Evolutionary conservation across 2,888 invertebrate species (phyloP).

Genomic region (Conistra vaccinii): DNA sequence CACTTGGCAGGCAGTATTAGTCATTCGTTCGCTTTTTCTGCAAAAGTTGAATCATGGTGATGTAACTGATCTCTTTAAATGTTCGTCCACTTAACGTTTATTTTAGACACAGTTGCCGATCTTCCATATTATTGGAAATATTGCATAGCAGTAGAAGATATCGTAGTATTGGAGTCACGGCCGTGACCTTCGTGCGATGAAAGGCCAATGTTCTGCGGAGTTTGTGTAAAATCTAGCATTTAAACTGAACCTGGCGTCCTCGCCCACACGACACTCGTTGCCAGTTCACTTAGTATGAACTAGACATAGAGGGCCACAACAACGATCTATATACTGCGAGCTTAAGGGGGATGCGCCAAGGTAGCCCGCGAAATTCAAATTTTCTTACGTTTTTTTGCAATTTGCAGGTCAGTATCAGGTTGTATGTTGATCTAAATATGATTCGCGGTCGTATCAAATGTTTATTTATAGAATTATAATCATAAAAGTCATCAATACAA

Average conservation of each 20-base stretch:
- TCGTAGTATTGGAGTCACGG: constrained; percentile 68
- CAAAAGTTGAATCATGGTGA: constrained; percentile 45
- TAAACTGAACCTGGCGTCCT: constrained; percentile 74
- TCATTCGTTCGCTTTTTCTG: constrained; percentile 45
- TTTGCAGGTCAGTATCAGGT: no score
- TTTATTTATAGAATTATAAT: no score
- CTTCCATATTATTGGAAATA: constrained; percentile 24
- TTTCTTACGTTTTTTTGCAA: no score
- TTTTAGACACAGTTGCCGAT: background rate
- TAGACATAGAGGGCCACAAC: background rate
- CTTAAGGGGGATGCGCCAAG: no score
- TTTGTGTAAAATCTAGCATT: constrained; percentile 73
- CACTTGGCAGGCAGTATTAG: constrained; percentile 19
- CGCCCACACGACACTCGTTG: constrained; percentile 66
- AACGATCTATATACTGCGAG: background rate
- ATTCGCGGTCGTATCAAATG: no score
- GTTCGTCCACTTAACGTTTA: background rate
- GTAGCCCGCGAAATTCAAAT: no score
- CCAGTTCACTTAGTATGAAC: constrained; percentile 39
- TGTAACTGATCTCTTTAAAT: constrained; percentile 13
- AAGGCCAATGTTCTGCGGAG: constrained; percentile 82
- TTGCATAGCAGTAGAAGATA: constrained; percentile 35
- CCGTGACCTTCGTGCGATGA: constrained; percentile 73
- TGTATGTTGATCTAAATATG: no score
- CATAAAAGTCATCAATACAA: no score